Conservation (phyloP, 2,888 invertebrate genomes). For the Rhaphigaster nebulosa region DNA sequence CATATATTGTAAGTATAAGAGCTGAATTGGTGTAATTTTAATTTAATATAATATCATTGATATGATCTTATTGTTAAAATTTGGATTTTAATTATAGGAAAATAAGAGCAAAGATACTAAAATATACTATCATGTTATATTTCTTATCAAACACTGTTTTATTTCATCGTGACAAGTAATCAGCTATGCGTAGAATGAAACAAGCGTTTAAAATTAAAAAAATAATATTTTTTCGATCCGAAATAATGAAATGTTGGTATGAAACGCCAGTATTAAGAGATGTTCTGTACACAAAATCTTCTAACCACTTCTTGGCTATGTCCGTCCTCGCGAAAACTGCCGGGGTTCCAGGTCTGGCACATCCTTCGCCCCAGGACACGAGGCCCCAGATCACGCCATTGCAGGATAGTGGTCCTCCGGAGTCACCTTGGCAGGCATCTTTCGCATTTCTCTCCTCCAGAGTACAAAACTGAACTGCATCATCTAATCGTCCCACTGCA, state of each 20-base stretch:
- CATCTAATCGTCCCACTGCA: not conserved
- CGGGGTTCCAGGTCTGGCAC: not conserved
- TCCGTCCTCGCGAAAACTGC: not conserved
- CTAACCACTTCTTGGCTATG: not conserved
- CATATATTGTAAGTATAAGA: too few relatives aligned
- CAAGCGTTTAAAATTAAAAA: not conserved
- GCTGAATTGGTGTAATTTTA: too few relatives aligned
- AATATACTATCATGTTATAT: not conserved
- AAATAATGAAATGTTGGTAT: not conserved
- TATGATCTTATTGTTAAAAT: not conserved
- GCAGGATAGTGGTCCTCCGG: not conserved
- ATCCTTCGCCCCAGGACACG: not conserved
- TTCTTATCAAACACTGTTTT: not conserved
- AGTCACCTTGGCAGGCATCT: conserved; percentile 25
- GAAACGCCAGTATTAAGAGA: not conserved
- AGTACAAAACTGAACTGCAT: not conserved
- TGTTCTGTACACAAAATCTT: not conserved
- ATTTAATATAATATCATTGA: too few relatives aligned
- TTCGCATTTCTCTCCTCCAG: not conserved
- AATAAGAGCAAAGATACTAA: not conserved
- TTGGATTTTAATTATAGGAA: not conserved
- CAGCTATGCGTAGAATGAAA: not conserved
- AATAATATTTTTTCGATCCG: not conserved
- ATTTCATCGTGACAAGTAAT: not conserved
- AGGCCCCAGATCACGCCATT: not conserved